Percentiles rank a stretch among this genome's conserved stretches.
These are phyloP conservation scores for Styela clava DNA, from an alignment of 23 tunicate genomes.

Conservation along the genomic window DNA sequence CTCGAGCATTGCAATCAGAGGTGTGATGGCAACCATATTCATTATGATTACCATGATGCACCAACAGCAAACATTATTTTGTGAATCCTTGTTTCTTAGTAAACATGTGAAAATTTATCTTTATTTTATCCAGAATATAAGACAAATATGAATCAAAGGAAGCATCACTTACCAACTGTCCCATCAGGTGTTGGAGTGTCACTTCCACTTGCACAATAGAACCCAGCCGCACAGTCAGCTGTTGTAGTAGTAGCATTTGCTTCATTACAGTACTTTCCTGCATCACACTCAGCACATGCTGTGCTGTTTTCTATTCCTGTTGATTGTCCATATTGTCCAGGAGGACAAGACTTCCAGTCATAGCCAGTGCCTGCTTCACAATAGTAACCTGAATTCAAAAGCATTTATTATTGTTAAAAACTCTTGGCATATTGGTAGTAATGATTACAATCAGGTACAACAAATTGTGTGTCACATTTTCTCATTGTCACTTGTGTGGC, in stretches of 20 bases:
- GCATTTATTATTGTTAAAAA: too few relatives aligned
- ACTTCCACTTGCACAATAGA: slow-evolving; percentile 75
- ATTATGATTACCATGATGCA: too few relatives aligned
- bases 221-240: slow-evolving; percentile 67
- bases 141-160: too few relatives aligned
- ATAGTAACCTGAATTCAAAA: slow-evolving; percentile 52
- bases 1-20: too few relatives aligned
- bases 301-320: slow-evolving; percentile 12
- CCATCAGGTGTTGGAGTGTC: slow-evolving; percentile 51
- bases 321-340: slow-evolving; percentile 74
- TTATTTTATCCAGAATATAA: too few relatives aligned
- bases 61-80: too few relatives aligned
- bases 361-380: slow-evolving; percentile 78
- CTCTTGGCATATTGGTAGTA: background rate
- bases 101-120: too few relatives aligned
- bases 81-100: too few relatives aligned
- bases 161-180: slow-evolving; percentile 59
- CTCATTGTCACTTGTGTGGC: too few relatives aligned
- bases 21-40: too few relatives aligned
- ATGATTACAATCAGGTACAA: background rate
- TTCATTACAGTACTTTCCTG: slow-evolving; percentile 76
- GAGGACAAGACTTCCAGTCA: slow-evolving; percentile 61
- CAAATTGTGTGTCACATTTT: background rate
- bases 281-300: slow-evolving; percentile 65
- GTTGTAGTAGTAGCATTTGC: slow-evolving; percentile 34